Evolutionary conservation across 92 coral and sea anemone genomes (phyloP), one percentile per base, ranked within the genome.

Genomic region (Heteractis magnifica): DNA sequence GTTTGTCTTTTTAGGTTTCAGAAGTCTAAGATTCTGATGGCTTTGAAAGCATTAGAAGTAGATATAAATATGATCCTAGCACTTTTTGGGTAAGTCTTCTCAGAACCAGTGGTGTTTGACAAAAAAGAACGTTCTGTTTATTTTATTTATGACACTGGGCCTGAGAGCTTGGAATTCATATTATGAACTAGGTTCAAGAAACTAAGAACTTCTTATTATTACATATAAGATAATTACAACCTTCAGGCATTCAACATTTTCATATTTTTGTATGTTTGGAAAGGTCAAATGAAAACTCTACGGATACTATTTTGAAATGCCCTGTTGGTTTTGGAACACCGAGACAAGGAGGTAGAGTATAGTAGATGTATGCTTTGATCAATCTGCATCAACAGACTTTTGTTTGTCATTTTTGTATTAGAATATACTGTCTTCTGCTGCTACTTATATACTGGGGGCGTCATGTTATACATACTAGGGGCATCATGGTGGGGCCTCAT

Each of bases 271-370:
- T 59, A 41, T 10, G 23, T 83, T 48, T 77, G 41, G 49, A 3
- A 56, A 93, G 98, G 51, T 51, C 92, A 56, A 92, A 87, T 41
- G 88, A 86, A 19, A 90, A 86, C 72, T 92, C 93, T 8, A 88
- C 89, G 7, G 98, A 93, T 51, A 91, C 94, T 5, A 93, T 93
- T 75, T 89, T 92, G 6, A 90, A 85, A 18, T 88, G 98, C 50
- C 98, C 98, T 8, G 98, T 95, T 85, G 98, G 98, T 3, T 95
- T 95, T 85, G 89, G 90, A 5, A 93, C 96, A 53, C 98, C 95
- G 15, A 81, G 98, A 4, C 98, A 95, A 82, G 98, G 98, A 94
- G 98, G 98, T 91, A 75, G 50, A 65, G 20, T 65, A 21, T 16
- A 10, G 21, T 19, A 12, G 49, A 34, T 34, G 44, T 2, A 34